Base-by-base conservation (phyloP, 2,113 vertebrate genomes). In the Hemicordylus capensis region DNA sequence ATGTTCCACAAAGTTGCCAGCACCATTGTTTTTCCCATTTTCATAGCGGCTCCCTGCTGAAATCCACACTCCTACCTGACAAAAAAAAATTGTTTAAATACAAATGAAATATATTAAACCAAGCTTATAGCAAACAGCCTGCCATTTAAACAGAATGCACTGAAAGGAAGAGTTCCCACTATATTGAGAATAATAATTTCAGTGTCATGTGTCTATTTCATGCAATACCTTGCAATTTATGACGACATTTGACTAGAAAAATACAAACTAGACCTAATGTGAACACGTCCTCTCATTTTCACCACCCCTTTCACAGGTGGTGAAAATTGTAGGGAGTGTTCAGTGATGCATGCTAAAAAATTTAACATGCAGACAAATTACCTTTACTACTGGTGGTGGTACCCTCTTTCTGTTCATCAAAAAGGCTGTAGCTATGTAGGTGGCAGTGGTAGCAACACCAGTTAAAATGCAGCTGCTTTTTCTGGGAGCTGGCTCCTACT, bases 1-100 rank as follows among this genome's bases (percentile, higher is more conserved):
- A 89, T 99, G 99, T 84, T 99, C 98, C 94, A 99, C 31, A 70
- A 99, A 98, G 93, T 98, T 99, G 8, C 97, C 96, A 0, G 96
- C 94, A 11, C 99, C 99, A 0, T 98, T 99, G 92, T 98, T 98
- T 91, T 97, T 98, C 39, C 97, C 90, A 0, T 88, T 94, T 87
- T 99, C 98, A 75, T 98, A 95, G 59, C 99, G 98, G 93, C 99
- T 99, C 67, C 99, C 99, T 0, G 84, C 90, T 15, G 92, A 84
- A 15, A 99, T 97, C 98, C 98, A 99, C 79, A 99, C 88, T 0
- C 98, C 99, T 39, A 99, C 98, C 99, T 99, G 54, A 84, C 0
- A 2, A 78, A 80, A 69, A 89, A 69, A 86, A n/a, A n/a, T n/a
- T n/a, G n/a, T n/a, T n/a, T 15, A 26, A 79, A 22, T 42, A 86